Conservation (phyloP, 2,888 invertebrate species). For the Hydriomena furcata region DNA sequence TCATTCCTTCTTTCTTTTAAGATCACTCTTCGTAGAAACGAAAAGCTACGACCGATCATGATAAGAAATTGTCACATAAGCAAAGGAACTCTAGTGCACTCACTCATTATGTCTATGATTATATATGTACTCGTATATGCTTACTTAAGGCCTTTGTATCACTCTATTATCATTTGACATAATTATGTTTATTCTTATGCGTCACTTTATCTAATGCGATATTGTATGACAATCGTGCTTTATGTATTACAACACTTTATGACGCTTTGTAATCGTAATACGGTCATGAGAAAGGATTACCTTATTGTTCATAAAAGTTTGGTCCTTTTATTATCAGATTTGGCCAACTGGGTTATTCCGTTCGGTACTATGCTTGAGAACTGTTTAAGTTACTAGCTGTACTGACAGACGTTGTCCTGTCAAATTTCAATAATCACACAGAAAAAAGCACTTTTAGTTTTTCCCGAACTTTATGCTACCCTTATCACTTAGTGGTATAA, state of each 20-base stretch:
- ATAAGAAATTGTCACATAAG: slow-evolving; percentile 4
- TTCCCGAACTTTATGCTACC: no score
- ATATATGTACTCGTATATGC: slow-evolving; percentile 6
- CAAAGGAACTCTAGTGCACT: neutral
- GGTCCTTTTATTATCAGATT: neutral
- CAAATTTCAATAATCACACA: no score
- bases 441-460: no score
- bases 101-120: slow-evolving; percentile 10
- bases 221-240: slow-evolving; percentile 16
- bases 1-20: no score
- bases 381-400: no score
- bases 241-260: slow-evolving; percentile 5
- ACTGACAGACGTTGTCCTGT: no score
- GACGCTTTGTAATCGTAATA: neutral
- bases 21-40: no score
- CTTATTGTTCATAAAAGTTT: slow-evolving; percentile 4
- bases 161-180: slow-evolving; percentile 30
- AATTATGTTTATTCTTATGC: slow-evolving; percentile 24
- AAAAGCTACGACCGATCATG: no score
- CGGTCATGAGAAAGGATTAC: slow-evolving; percentile 2
- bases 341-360: no score
- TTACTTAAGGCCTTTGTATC: slow-evolving; percentile 24
- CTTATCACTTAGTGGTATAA: no score
- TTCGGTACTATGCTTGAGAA: no score
- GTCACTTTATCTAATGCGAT: slow-evolving; percentile 26